Conservation (phyloP, 2,113 vertebrate genomes). For the Dendrocopos noguchii region DNA sequence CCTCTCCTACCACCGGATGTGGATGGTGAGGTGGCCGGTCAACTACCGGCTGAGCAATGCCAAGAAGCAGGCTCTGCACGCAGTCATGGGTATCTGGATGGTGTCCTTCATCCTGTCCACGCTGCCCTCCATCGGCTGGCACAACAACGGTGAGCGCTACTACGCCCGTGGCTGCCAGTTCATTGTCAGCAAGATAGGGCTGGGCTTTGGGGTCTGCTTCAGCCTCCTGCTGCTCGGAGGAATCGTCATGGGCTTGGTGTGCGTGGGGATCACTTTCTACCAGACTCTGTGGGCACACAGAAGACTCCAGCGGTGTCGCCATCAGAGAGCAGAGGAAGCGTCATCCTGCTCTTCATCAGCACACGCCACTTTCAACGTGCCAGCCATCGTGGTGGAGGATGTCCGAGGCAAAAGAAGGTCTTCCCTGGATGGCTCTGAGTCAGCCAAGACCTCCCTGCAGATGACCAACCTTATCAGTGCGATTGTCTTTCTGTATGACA, state of each 20-base stretch:
- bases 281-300: conserved; percentile 81
- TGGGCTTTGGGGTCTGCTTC: conserved; percentile 84
- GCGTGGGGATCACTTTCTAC: conserved; percentile 83
- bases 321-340: conserved; percentile 60
- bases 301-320: conserved; percentile 68
- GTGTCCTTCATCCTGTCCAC: conserved; percentile 86
- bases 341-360: conserved; percentile 59
- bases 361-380: conserved; percentile 80
- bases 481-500: conserved; percentile 85
- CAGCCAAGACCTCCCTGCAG: conserved; percentile 84
- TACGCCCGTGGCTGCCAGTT: conserved; percentile 84
- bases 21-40: conserved; percentile 87
- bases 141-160: conserved; percentile 84
- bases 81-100: conserved; percentile 85
- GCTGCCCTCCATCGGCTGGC: conserved; percentile 84
- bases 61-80: conserved; percentile 84
- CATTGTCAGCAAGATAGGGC: conserved; percentile 84
- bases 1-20: conserved; percentile 85
- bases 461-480: conserved; percentile 86
- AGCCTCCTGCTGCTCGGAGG: conserved; percentile 82
- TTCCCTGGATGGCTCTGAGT: conserved; percentile 83
- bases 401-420: conserved; percentile 83
- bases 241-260: conserved; percentile 83
- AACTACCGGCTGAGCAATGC: conserved; percentile 85
- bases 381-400: conserved; percentile 84